These are phyloP conservation scores for Lasioglossum morio DNA, from an alignment of 2,888 invertebrate species.

Conservation along the genomic window DNA sequence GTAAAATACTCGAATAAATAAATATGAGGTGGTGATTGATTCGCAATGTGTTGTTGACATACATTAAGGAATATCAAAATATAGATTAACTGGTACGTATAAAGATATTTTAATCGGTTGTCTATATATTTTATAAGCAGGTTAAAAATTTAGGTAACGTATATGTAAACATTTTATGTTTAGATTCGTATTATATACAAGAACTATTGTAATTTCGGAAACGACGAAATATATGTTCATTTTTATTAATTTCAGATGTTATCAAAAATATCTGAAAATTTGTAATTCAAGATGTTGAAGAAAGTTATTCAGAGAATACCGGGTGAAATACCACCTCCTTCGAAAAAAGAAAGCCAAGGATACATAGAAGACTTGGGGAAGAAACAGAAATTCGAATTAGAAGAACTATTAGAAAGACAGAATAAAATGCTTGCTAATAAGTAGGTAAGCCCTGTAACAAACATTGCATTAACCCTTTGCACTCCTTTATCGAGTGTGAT, in stretches of 20 bases:
- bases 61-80: background rate
- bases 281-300: conserved; percentile 64
- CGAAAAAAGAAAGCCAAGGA: conserved; percentile 86
- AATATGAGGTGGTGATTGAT: background rate
- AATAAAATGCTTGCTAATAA: conserved; percentile 85
- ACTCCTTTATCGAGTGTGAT: too few relatives aligned
- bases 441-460: conserved; percentile 74
- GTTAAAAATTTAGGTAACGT: background rate
- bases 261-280: conserved; percentile 15
- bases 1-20: background rate
- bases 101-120: background rate
- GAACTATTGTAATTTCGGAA: background rate
- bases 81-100: background rate
- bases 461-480: background rate
- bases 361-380: conserved; percentile 85
- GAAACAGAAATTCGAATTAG: conserved; percentile 85
- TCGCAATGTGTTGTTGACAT: background rate
- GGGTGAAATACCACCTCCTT: conserved; percentile 84
- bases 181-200: background rate
- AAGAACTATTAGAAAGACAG: conserved; percentile 87
- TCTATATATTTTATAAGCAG: background rate
- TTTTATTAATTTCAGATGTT: background rate
- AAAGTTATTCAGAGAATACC: conserved; percentile 84
- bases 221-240: background rate
- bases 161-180: background rate